These are phyloP conservation scores for Notechis scutatus DNA, from an alignment of 2,113 vertebrate species.

Conservation along the genomic window DNA sequence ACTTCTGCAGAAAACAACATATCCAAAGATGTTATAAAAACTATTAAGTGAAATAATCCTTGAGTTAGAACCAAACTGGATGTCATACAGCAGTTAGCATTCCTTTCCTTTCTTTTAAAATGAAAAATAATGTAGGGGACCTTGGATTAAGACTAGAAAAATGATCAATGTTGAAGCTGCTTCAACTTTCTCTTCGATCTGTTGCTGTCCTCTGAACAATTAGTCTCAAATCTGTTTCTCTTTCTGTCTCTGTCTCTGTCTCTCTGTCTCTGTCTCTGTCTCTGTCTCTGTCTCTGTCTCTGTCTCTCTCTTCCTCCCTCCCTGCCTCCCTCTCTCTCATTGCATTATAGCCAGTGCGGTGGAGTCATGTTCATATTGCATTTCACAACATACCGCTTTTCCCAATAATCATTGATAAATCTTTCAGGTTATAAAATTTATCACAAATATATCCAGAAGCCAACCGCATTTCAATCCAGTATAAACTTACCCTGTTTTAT, in stretches of 20 bases:
- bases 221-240: not conserved
- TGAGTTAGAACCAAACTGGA: not conserved
- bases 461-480: not conserved
- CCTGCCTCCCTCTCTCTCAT: no score
- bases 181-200: not conserved
- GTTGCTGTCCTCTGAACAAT: not conserved
- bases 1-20: not conserved
- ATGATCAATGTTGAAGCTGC: not conserved
- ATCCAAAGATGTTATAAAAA: not conserved
- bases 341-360: not conserved
- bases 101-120: not conserved
- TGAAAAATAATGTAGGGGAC: not conserved
- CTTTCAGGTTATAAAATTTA: conserved; percentile 47
- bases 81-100: not conserved
- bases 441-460: conserved; percentile 40
- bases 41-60: not conserved
- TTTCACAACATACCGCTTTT: not conserved
- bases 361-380: not conserved
- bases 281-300: no score
- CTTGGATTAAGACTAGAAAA: not conserved
- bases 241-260: not conserved
- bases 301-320: no score
- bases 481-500: conserved; percentile 13
- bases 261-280: no score
- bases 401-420: conserved; percentile 37